These are phyloP conservation scores for Notothenia rossii DNA, from an alignment of 2,113 vertebrate species.

Conservation along the genomic window DNA sequence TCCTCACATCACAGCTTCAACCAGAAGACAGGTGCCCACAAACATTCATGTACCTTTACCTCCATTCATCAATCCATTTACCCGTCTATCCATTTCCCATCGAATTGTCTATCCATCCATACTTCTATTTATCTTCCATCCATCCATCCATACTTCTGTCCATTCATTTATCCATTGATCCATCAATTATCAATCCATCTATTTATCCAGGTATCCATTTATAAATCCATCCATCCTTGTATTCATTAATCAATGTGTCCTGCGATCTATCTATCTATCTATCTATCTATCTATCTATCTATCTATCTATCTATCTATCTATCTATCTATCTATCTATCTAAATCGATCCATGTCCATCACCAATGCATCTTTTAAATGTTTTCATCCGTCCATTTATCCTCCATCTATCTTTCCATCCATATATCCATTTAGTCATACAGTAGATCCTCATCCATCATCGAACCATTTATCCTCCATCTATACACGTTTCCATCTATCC, in stretches of 20 bases:
- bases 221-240: neutral
- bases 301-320: no score
- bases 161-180: neutral
- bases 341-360: no score
- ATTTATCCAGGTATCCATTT: neutral
- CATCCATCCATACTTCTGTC: neutral
- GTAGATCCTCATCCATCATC: no score
- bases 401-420: neutral
- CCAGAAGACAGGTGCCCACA: no score
- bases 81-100: neutral
- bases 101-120: no score
- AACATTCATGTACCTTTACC: no score
- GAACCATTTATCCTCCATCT: no score
- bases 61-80: neutral
- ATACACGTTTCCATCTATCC: no score
- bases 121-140: neutral
- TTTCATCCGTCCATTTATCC: neutral
- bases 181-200: neutral
- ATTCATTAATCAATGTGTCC: neutral
- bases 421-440: no score
- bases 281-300: neutral
- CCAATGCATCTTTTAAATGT: no score
- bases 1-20: no score
- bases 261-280: neutral
- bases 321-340: no score